phyloP scores from a whole-genome alignment of 1,140 invertebrate species.

The Neuroterus valhalla region DNA sequence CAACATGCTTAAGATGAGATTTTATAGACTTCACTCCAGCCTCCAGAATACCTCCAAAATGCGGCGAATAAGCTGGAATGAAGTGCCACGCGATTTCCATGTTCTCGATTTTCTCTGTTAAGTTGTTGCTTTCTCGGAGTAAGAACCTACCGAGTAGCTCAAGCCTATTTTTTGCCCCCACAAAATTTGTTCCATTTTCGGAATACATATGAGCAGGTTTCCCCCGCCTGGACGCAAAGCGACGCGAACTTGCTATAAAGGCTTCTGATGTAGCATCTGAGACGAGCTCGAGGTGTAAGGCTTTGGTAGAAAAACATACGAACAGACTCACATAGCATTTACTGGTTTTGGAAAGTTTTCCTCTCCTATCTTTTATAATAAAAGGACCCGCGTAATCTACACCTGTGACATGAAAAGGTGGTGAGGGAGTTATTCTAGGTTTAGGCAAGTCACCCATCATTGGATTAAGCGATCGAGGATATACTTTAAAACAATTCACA shows the following conservation, averaged over 20 bases:
- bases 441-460: no score
- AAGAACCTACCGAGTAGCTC: conserved; percentile 43
- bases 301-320: conserved; percentile 42
- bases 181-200: conserved; percentile 66
- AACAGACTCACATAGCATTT: no score
- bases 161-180: conserved; percentile 53
- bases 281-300: conserved; percentile 62
- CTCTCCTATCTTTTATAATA: no score
- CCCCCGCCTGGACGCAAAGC: conserved; percentile 54
- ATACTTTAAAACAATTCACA: conserved; percentile 33
- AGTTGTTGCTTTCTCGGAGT: background rate
- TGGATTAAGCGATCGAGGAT: conserved; percentile 33
- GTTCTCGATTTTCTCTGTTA: background rate
- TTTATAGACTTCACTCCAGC: conserved; percentile 50
- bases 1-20: conserved; percentile 44
- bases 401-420: no score
- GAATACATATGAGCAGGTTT: conserved; percentile 45
- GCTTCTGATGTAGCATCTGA: conserved; percentile 52
- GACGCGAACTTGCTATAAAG: conserved; percentile 51
- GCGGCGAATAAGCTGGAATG: conserved; percentile 58
- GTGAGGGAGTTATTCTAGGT: no score
- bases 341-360: no score
- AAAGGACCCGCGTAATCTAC: no score
- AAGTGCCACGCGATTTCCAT: conserved; percentile 55
- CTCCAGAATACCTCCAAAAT: conserved; percentile 64